Evolutionary conservation across 92 coral and sea anemone species (phyloP).

Genomic region (Paramuricea clavata): DNA sequence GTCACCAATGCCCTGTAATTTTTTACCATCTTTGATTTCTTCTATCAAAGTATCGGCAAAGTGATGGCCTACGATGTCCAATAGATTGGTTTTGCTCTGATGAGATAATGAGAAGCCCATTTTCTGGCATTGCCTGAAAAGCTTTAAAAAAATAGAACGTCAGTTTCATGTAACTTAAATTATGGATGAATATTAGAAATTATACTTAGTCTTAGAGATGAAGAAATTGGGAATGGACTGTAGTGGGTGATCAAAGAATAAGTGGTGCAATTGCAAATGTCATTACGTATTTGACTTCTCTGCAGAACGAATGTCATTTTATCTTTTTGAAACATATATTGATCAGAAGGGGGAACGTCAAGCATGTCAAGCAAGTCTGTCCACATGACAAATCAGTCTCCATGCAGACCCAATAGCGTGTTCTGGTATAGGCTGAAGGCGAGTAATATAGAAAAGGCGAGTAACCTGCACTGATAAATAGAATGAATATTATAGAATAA

Average conservation of each 20-base stretch:
- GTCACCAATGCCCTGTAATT: slow-evolving; percentile 66
- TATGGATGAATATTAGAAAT: too few species aligned
- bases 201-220: too few species aligned
- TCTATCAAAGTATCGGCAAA: slow-evolving; percentile 58
- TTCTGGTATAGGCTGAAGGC: too few species aligned
- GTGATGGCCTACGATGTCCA: slow-evolving; percentile 45
- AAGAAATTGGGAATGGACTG: too few species aligned
- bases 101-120: slow-evolving; percentile 51
- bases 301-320: slow-evolving; percentile 11
- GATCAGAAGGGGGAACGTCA: background rate
- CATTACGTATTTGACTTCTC: background rate
- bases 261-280: too few species aligned
- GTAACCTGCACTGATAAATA: slow-evolving; percentile 13
- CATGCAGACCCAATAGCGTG: too few species aligned
- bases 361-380: background rate
- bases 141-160: slow-evolving; percentile 25
- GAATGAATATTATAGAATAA: background rate
- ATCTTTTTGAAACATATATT: background rate
- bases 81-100: slow-evolving; percentile 41
- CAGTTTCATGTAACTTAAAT: too few species aligned
- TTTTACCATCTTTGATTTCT: slow-evolving; percentile 46
- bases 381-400: slow-evolving; percentile 27
- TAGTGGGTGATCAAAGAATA: background rate
- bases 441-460: background rate
- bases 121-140: slow-evolving; percentile 59